Evolutionary conservation across 2,113 vertebrate species (phyloP).

Genomic region (Petrocephalus zakoni): DNA sequence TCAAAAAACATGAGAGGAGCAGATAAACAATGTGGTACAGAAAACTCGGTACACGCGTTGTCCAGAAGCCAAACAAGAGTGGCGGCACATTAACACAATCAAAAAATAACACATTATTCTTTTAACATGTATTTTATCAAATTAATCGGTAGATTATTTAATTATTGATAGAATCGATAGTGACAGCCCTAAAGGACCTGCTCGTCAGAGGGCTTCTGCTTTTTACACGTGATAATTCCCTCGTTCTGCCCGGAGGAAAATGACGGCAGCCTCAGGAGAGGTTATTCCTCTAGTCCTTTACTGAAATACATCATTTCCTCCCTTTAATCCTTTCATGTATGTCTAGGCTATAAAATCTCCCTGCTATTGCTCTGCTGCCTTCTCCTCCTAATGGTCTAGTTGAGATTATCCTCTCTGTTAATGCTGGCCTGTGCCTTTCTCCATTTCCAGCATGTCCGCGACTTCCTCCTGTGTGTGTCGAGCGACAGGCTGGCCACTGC

Average conservation of each 20-base stretch:
- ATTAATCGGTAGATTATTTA: background rate
- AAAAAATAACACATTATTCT: background rate
- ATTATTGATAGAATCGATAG: background rate
- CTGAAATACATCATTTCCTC: background rate
- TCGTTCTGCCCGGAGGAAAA: background rate
- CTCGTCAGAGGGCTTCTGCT: background rate
- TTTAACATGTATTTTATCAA: background rate
- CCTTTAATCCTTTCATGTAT: background rate
- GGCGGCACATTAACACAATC: background rate
- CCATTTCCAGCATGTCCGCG: conserved; percentile 48
- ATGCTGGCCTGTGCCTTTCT: background rate
- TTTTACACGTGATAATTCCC: background rate
- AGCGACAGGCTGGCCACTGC: conserved; percentile 49
- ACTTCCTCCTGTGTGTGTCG: conserved; percentile 54
- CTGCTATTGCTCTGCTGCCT: background rate
- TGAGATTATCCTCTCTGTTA: background rate
- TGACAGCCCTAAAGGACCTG: background rate
- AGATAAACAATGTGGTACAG: background rate
- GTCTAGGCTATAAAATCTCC: background rate
- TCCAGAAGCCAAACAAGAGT: background rate
- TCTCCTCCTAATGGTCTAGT: background rate
- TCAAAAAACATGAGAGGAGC: background rate
- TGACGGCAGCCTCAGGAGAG: background rate
- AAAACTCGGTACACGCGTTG: background rate
- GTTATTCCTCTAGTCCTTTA: background rate